Evolutionary conservation across 2,797 vertebrate genomes (phyloP).

Genomic region (Scyliorhinus canicula): DNA sequence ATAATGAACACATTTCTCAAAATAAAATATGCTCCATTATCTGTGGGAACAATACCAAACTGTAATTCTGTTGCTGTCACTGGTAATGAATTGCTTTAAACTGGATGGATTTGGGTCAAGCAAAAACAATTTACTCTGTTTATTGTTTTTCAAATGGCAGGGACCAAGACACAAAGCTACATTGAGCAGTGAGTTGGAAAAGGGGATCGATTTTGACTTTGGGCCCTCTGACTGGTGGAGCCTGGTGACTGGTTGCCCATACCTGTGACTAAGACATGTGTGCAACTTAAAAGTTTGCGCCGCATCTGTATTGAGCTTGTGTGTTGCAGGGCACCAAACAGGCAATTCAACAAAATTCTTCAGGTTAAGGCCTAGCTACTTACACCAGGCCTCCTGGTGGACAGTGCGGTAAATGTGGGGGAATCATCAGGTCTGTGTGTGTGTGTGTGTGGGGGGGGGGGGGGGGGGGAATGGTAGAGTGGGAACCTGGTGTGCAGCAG

Average conservation of each 20-base stretch:
- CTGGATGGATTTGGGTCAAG: not conserved
- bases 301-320: not conserved
- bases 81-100: conserved; percentile 1
- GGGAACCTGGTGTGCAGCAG: not conserved
- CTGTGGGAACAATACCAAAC: conserved; percentile 33
- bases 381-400: not conserved
- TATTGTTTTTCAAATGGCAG: not conserved
- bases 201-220: not conserved
- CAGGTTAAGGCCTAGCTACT: not conserved
- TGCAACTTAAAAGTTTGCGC: not conserved
- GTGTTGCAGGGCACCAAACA: not conserved
- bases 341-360: not conserved
- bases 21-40: conserved; percentile 7
- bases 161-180: not conserved
- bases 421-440: not conserved
- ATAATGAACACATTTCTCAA: not conserved
- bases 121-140: not conserved
- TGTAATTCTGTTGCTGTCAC: not conserved
- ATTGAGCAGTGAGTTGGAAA: not conserved
- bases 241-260: not conserved
- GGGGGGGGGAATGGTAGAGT: not conserved
- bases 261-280: too few relatives aligned
- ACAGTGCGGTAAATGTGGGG: not conserved
- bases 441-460: not conserved
- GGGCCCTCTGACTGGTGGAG: not conserved